Evolutionary conservation across 2,113 vertebrate genomes (phyloP).

Genomic region (Urocynchramus pylzowi): DNA sequence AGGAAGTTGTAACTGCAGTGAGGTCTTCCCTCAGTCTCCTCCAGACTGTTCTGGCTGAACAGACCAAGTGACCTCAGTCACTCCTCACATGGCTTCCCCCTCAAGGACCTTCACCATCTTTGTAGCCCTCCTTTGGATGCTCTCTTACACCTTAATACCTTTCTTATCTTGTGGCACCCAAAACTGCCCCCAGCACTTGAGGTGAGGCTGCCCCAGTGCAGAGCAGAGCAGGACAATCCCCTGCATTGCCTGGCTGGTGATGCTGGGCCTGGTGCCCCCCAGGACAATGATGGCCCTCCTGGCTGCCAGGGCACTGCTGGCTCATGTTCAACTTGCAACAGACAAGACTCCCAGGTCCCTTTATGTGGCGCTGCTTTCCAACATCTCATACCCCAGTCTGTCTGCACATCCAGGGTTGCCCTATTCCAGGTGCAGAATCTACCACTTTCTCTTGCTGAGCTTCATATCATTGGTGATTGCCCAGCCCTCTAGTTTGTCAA

Average conservation of each 20-base stretch:
- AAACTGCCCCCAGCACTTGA: accelerated
- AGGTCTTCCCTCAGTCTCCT: neutral
- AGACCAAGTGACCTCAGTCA: accelerated
- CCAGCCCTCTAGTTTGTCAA: neutral
- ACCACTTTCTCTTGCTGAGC: neutral
- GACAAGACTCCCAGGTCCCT: neutral
- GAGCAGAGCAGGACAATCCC: neutral
- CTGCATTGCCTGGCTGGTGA: accelerated
- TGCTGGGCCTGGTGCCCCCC: accelerated
- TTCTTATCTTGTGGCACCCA: neutral
- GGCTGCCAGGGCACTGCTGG: neutral
- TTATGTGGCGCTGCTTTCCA: neutral
- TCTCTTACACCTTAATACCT: neutral
- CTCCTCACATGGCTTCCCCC: accelerated
- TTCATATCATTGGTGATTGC: neutral
- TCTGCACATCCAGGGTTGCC: neutral
- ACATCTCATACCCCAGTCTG: neutral
- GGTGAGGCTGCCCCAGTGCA: accelerated
- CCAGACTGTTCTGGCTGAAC: neutral
- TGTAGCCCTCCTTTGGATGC: neutral
- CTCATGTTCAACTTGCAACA: neutral
- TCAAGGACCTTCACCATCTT: neutral
- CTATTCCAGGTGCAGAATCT: neutral
- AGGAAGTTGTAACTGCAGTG: neutral
- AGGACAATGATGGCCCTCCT: neutral